Evolutionary conservation across 2,888 invertebrate genomes (phyloP).

Genomic region (Troides helena): DNA sequence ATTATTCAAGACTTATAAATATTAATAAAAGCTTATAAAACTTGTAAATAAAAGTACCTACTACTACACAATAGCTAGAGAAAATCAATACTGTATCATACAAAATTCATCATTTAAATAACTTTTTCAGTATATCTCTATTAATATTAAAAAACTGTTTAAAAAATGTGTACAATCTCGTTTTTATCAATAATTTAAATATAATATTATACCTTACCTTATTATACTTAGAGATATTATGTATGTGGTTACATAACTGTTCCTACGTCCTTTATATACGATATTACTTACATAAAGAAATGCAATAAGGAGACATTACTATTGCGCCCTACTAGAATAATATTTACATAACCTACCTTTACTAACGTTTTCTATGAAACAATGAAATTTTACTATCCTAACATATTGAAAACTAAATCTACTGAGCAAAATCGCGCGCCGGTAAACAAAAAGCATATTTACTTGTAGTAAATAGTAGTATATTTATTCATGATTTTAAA

Average conservation of each 20-base stretch:
- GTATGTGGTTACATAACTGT: not conserved
- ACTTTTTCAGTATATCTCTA: not conserved
- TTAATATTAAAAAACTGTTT: not conserved
- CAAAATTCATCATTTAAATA: not conserved
- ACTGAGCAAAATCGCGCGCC: not conserved
- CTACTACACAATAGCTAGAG: not conserved
- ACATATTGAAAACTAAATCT: conserved; percentile 72
- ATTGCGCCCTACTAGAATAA: conserved; percentile 6
- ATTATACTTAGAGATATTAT: too few relatives aligned
- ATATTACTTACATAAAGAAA: not conserved
- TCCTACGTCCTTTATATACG: not conserved
- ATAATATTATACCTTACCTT: too few relatives aligned
- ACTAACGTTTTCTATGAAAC: conserved; percentile 42
- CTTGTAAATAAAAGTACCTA: too few relatives aligned
- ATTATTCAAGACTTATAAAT: too few relatives aligned
- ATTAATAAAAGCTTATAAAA: too few relatives aligned
- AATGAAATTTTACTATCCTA: conserved; percentile 70
- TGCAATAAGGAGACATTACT: conserved; percentile 16
- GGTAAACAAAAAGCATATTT: not conserved
- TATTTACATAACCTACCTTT: conserved; percentile 7
- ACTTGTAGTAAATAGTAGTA: not conserved
- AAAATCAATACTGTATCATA: not conserved
- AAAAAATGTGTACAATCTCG: not conserved
- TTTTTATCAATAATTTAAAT: not conserved
- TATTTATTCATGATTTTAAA: not conserved